phyloP scores from a whole-genome alignment of 2,113 vertebrate genomes.

The Burhinus oedicnemus region DNA sequence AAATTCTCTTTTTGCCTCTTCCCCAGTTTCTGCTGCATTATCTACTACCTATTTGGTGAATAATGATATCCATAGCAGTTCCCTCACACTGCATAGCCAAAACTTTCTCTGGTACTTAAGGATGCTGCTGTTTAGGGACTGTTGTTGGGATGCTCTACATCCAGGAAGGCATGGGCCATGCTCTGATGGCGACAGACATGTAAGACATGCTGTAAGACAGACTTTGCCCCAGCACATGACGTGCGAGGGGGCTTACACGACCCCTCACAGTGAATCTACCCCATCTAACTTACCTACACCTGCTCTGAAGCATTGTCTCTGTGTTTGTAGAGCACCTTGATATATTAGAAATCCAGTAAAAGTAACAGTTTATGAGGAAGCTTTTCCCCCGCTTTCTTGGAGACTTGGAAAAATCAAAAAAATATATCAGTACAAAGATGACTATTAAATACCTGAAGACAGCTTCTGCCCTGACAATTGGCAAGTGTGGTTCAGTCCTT shows the following conservation, averaged over 20 bases:
- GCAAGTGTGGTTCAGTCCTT: neutral
- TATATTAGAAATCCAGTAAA: neutral
- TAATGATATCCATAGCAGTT: neutral
- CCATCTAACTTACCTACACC: neutral
- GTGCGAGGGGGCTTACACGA: fast-evolving
- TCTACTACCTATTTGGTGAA: neutral
- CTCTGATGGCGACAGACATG: neutral
- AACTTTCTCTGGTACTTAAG: neutral
- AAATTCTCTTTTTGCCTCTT: neutral
- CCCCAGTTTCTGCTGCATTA: neutral
- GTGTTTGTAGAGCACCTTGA: neutral
- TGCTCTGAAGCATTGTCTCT: neutral
- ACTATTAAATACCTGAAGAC: neutral
- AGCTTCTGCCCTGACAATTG: neutral
- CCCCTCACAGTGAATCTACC: neutral
- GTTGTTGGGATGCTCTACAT: neutral
- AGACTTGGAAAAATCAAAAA: neutral
- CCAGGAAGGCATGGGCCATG: neutral
- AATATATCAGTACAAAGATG: neutral
- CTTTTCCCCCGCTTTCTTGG: neutral
- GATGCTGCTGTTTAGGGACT: neutral
- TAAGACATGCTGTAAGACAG: neutral
- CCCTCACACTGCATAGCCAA: neutral
- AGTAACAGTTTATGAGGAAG: neutral
- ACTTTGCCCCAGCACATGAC: neutral